Conservation (phyloP, 1,140 invertebrate genomes). For the Aporrectodea caliginosa region DNA sequence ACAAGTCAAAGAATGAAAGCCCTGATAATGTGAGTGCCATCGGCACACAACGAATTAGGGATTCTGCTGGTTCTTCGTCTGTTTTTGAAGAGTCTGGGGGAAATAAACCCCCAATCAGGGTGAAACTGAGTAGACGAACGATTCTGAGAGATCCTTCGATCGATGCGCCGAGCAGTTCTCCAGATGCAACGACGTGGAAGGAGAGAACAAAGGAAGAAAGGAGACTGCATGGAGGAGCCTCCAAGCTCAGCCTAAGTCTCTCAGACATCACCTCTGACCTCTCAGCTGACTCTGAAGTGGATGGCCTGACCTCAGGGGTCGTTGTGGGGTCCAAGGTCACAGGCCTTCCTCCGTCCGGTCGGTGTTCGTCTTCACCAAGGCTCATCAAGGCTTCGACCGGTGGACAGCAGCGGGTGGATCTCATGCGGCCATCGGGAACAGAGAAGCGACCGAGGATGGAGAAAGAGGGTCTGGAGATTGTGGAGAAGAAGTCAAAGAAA, state of each 20-base stretch:
- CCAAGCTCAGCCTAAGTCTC: conserved; percentile 1
- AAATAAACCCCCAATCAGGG: neutral
- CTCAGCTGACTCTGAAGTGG: conserved; percentile 15
- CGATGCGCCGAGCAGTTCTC: neutral
- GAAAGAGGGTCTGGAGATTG: neutral
- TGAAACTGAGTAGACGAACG: neutral
- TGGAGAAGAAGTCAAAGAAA: conserved; percentile 6
- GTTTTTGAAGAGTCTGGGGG: no score
- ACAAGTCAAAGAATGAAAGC: neutral
- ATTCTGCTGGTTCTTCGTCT: neutral
- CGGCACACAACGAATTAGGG: neutral
- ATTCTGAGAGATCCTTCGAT: neutral
- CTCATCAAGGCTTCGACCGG: neutral
- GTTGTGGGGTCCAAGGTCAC: neutral
- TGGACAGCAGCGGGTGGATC: neutral
- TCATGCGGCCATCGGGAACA: no score
- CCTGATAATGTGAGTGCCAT: neutral
- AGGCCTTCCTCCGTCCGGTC: neutral
- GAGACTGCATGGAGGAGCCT: neutral
- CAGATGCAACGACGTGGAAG: neutral
- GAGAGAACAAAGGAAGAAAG: neutral
- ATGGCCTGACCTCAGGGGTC: neutral
- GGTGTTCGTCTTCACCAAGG: conserved; percentile 11
- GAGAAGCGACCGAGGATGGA: neutral
- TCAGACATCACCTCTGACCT: neutral